These are phyloP conservation scores for Piprites chloris DNA, from an alignment of 2,113 vertebrate species.

Conservation along the genomic window DNA sequence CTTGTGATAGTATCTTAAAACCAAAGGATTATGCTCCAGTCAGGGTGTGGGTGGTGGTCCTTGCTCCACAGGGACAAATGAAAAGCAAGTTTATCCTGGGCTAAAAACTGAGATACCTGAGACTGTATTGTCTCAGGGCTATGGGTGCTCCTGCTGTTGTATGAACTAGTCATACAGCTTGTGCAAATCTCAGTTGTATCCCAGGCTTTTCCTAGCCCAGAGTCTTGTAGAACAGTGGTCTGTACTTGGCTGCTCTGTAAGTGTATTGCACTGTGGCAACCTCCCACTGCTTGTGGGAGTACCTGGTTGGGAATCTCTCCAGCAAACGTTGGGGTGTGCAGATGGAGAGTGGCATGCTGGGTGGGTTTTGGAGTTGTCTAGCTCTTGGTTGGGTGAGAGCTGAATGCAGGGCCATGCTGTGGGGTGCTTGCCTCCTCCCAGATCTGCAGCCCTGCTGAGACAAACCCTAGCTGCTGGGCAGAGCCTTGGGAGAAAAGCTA, in stretches of 20 bases:
- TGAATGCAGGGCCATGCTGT: accelerated
- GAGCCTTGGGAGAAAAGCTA: background rate
- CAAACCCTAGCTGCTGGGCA: background rate
- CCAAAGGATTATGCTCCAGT: background rate
- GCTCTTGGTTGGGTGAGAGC: background rate
- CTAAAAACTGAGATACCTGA: background rate
- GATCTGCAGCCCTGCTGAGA: background rate
- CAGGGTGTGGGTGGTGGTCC: no score
- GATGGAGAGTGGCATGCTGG: background rate
- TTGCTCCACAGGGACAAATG: background rate
- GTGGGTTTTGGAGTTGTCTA: background rate
- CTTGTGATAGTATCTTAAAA: background rate
- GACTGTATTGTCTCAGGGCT: background rate
- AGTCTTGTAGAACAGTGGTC: background rate
- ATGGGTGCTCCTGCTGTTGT: background rate
- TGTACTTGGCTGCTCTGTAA: background rate
- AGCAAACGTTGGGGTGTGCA: background rate
- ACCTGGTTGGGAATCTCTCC: background rate
- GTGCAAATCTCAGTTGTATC: background rate
- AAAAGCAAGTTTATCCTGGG: background rate
- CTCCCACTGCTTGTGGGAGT: accelerated
- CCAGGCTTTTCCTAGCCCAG: background rate
- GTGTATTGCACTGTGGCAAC: background rate
- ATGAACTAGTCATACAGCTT: background rate
- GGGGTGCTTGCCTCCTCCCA: background rate